Percentiles rank a stretch among this genome's conserved stretches.
Conservation (phyloP, 2,113 vertebrate genomes). For the Apaloderma vittatum region DNA sequence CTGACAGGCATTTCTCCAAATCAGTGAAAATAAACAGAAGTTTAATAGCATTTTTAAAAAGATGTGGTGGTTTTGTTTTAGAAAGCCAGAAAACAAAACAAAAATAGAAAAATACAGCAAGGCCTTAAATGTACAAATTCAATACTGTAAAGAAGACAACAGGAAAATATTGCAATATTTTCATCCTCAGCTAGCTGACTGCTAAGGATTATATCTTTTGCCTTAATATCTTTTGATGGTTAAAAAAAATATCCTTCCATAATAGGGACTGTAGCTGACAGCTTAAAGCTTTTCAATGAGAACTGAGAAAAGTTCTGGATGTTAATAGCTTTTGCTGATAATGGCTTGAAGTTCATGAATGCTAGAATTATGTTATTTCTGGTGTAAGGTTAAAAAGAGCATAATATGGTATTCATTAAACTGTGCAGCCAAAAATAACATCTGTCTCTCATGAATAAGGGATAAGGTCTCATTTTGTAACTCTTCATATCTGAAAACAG, state of each 20-base stretch:
- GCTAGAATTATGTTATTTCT: constrained; percentile 70
- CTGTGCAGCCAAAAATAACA: constrained; percentile 80
- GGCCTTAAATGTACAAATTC: not conserved
- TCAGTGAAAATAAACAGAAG: constrained; percentile 49
- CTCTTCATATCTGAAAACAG: constrained; percentile 67
- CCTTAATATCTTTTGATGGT: not conserved
- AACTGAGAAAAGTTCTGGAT: constrained; percentile 58
- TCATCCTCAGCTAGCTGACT: not conserved
- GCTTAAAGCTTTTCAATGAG: constrained; percentile 35
- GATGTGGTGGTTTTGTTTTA: not conserved
- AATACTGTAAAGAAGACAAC: not conserved
- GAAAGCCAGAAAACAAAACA: not conserved
- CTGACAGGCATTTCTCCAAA: constrained; percentile 28
- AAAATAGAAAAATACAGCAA: not conserved
- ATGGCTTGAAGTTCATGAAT: constrained; percentile 70
- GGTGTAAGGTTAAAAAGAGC: constrained; percentile 72
- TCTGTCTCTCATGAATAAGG: constrained; percentile 79
- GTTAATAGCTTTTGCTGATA: constrained; percentile 74
- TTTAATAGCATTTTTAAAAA: not conserved
- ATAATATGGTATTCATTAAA: constrained; percentile 79
- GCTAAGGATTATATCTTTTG: not conserved
- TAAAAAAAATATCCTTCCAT: not conserved
- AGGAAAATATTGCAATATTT: not conserved
- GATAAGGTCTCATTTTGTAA: constrained; percentile 74
- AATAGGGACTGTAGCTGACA: constrained; percentile 19